phyloP scores from a whole-genome alignment of 1,140 invertebrate species.

The Micrasema longulum region DNA sequence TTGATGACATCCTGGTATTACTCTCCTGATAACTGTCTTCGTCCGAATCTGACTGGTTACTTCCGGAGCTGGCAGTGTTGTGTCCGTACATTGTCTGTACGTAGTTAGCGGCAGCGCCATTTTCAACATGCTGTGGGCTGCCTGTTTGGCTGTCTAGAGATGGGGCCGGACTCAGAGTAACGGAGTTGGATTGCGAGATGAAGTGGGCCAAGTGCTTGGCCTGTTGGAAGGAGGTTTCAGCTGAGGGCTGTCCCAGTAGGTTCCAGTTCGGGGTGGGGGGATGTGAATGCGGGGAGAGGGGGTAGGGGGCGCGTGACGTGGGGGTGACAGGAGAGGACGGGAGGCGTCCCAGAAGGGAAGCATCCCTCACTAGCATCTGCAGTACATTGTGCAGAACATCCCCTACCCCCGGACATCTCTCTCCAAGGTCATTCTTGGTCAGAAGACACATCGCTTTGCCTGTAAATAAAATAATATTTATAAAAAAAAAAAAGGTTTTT shows the following conservation, averaged over 20 bases:
- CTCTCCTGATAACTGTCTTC: slow-evolving; percentile 72
- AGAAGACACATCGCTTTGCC: slow-evolving; percentile 91
- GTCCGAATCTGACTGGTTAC: slow-evolving; percentile 82
- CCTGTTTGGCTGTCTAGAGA: slow-evolving; percentile 89
- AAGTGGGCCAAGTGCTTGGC: slow-evolving; percentile 74
- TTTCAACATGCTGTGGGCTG: slow-evolving; percentile 81
- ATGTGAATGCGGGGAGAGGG: slow-evolving; percentile 80
- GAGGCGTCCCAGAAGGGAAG: slow-evolving; percentile 78
- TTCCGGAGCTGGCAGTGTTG: slow-evolving; percentile 68
- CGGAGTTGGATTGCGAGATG: slow-evolving; percentile 79
- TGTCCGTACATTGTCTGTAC: slow-evolving; percentile 74
- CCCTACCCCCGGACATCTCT: slow-evolving; percentile 90
- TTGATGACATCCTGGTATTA: slow-evolving; percentile 57
- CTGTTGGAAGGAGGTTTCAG: slow-evolving; percentile 73
- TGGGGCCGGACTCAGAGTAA: slow-evolving; percentile 89
- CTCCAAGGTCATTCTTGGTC: slow-evolving; percentile 89
- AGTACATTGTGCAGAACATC: slow-evolving; percentile 94
- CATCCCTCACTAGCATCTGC: slow-evolving; percentile 86
- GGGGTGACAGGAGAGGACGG: slow-evolving; percentile 88
- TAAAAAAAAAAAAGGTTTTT: slow-evolving; percentile 32
- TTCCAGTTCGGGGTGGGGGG: slow-evolving; percentile 84
- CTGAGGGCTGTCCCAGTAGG: slow-evolving; percentile 69
- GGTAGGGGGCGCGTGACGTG: slow-evolving; percentile 81
- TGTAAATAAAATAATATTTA: slow-evolving; percentile 67
- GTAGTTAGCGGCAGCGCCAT: slow-evolving; percentile 85